Base-by-base conservation (phyloP, 2,888 invertebrate genomes). In the Microctonus aethiopoides region DNA sequence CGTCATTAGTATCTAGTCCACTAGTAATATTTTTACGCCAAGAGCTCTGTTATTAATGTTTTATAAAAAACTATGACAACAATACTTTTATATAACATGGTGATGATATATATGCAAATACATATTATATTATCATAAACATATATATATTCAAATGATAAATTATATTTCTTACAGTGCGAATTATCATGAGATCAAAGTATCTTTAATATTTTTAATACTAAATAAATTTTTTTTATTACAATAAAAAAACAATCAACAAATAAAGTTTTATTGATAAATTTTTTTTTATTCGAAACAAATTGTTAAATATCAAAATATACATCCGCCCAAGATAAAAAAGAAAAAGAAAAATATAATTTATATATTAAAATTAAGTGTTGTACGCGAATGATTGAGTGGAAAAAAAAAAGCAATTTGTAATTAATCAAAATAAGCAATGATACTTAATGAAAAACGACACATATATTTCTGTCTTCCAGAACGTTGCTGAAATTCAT, bases 101-200 rank as follows among this genome's bases (percentile, higher is more conserved):
- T 75, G 46, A 72, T 63, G 67, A 66, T 66, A 54, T 67, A 51
- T 61, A 59, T 69, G 69, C 24, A 61, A 68, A 74, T 70, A 75
- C 60, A 74, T 61, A 9, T 16, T n/a, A 70, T 29, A 67, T 24
- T 68, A 46, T 71, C 24, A 74, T 66, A 74, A 68, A 68, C 62
- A 65, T 67, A 74, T 68, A 73, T 61, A 76, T 59, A 65, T 32
- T 65, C 69, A 72, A 34, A n/a, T 16, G 32, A 29, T n/a, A 29
- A 46, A 46, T 16, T 46, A 29, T 29, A 3, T 29, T 29, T 29
- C 7, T 5, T 7, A 29, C 7, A 7, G 4, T 7, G 7, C 7
- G 29, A 29, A 29, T 29, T 13, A n/a, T 26, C 26, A 7, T 46
- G 16, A 7, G 7, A 16, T 3, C 1, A 39, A 36, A n/a, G n/a